Evolutionary conservation across 2,888 invertebrate species (phyloP).

Genomic region (Orthosia incerta): DNA sequence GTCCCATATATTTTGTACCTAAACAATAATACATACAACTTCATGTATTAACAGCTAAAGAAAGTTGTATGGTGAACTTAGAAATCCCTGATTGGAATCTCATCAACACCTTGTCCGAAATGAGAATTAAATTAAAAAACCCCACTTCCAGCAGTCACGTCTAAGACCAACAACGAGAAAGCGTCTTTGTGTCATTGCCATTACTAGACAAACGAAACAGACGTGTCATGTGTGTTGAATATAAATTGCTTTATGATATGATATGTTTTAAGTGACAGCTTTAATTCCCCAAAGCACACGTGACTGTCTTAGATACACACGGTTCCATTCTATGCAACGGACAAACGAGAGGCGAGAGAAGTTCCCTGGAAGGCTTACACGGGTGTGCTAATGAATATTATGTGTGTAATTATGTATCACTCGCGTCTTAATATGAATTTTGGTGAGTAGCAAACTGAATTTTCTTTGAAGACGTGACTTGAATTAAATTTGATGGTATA

Average conservation of each 20-base stretch:
- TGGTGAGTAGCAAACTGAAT: conserved; percentile 29
- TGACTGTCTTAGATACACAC: conserved; percentile 14
- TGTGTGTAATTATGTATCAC: conserved; percentile 45
- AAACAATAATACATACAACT: no score
- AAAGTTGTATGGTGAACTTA: no score
- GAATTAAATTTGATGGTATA: conserved; percentile 31
- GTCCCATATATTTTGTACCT: no score
- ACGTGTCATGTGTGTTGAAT: conserved; percentile 21
- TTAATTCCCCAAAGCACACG: conserved; percentile 44
- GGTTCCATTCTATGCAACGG: conserved; percentile 9
- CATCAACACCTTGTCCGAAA: no score
- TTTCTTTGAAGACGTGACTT: conserved; percentile 22
- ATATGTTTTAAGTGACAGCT: conserved; percentile 38
- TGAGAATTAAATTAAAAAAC: background rate
- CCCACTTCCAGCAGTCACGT: background rate
- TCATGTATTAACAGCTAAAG: no score
- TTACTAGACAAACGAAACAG: background rate
- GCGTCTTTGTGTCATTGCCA: background rate
- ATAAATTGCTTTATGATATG: conserved; percentile 48
- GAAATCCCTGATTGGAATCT: background rate
- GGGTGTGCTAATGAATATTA: conserved; percentile 57
- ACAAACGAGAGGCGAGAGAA: conserved; percentile 28
- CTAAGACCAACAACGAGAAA: no score
- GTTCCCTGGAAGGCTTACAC: conserved; percentile 19
- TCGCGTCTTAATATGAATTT: conserved; percentile 31